Conservation (phyloP, 2,888 invertebrate species). For the Spialia ferax region DNA sequence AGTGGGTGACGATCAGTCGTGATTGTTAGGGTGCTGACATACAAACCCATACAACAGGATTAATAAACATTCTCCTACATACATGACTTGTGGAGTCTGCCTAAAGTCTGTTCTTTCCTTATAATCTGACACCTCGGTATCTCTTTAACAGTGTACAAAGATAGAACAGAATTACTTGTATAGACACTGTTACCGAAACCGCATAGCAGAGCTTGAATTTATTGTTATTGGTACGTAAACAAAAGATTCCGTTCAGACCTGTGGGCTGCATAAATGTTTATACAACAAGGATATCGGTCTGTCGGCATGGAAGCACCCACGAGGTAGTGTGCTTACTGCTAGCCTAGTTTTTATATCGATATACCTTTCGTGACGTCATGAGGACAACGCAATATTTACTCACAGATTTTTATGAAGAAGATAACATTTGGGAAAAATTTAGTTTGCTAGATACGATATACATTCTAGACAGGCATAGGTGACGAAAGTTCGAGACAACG, state of each 20-base stretch:
- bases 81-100: background rate
- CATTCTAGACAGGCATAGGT: slow-evolving; percentile 3
- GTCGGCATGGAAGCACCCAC: background rate
- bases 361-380: background rate
- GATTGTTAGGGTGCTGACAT: background rate
- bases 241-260: background rate
- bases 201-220: background rate
- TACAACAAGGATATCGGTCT: background rate
- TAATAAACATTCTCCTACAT: slow-evolving; percentile 4
- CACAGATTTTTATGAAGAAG: background rate
- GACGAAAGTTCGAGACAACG: slow-evolving; percentile 5
- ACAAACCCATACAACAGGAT: background rate
- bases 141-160: background rate
- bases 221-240: background rate
- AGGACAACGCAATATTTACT: background rate
- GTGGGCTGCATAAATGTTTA: background rate
- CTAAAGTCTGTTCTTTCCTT: background rate
- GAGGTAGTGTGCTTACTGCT: no score
- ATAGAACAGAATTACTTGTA: background rate
- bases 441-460: background rate
- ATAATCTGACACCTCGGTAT: background rate
- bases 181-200: no score
- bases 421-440: background rate
- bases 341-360: background rate
- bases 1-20: slow-evolving; percentile 4